phyloP scores from a whole-genome alignment of 2,797 vertebrate genomes.

The Rhynchonycteris naso region DNA sequence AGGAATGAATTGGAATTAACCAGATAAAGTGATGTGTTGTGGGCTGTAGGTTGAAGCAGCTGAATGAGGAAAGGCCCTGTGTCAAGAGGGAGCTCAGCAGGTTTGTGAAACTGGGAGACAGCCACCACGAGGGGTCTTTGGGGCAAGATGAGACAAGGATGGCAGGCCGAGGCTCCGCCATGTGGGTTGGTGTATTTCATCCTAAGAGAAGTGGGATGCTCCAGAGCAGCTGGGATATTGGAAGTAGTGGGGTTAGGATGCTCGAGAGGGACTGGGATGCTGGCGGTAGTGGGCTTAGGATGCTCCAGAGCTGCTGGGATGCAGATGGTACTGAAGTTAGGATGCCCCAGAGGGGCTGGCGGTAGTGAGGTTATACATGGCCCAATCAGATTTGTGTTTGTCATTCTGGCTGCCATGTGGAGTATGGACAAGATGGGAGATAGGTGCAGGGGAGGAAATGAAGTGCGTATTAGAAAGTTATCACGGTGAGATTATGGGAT shows the following conservation, averaged over 20 bases:
- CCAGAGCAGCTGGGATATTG: background rate
- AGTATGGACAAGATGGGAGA: background rate
- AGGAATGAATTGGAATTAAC: background rate
- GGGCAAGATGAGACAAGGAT: background rate
- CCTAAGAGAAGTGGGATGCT: background rate
- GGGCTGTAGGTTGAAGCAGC: background rate
- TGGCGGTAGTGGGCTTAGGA: background rate
- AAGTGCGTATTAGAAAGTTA: background rate
- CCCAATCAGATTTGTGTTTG: background rate
- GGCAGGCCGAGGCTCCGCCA: rapidly evolving
- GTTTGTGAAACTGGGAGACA: background rate
- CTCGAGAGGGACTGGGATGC: background rate
- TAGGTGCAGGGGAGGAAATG: background rate
- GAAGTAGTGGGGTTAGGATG: no score
- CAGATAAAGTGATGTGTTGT: background rate
- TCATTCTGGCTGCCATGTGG: background rate
- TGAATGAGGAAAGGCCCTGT: background rate
- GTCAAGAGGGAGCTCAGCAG: background rate
- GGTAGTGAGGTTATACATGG: background rate
- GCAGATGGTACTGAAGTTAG: no score
- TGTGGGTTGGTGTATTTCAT: background rate
- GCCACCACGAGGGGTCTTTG: no score
- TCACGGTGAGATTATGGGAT: background rate
- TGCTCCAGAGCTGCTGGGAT: background rate
- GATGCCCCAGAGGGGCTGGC: background rate